A percentile compares a stretch with the other conserved stretches of the same genome.
Evolutionary conservation across 2,113 vertebrate genomes (phyloP).

Genomic region (Leptobrachium leishanense): DNA sequence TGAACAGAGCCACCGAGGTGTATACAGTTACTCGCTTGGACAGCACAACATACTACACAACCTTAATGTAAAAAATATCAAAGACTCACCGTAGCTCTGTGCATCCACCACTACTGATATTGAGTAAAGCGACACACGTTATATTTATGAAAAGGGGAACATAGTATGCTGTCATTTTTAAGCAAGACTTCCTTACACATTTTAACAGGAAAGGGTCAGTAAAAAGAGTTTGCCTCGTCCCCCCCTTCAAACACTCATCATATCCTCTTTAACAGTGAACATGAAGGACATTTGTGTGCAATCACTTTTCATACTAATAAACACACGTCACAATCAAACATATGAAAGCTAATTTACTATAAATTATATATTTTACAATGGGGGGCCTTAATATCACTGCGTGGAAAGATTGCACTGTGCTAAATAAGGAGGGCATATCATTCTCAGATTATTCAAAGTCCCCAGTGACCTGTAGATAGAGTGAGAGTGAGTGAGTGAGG

Average conservation of each 20-base stretch:
- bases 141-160: conserved; percentile 2
- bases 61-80: neutral
- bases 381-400: too few relatives aligned
- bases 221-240: conserved; percentile 1
- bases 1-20: too few relatives aligned
- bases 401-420: too few relatives aligned
- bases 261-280: conserved; percentile 8
- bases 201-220: conserved; percentile 34
- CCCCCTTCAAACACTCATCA: conserved; percentile 3
- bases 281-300: neutral
- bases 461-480: too few relatives aligned
- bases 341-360: too few relatives aligned
- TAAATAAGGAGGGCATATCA: too few relatives aligned
- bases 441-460: too few relatives aligned
- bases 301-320: too few relatives aligned
- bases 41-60: neutral
- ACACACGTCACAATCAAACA: too few relatives aligned
- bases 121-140: neutral
- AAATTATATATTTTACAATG: too few relatives aligned
- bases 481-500: too few relatives aligned
- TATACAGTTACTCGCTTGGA: neutral
- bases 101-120: neutral
- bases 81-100: neutral
- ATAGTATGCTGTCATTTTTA: conserved; percentile 4
- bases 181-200: conserved; percentile 28